Evolutionary conservation across 1,140 invertebrate species (phyloP).

Genomic region (Pseudomyrmex sp.): DNA sequence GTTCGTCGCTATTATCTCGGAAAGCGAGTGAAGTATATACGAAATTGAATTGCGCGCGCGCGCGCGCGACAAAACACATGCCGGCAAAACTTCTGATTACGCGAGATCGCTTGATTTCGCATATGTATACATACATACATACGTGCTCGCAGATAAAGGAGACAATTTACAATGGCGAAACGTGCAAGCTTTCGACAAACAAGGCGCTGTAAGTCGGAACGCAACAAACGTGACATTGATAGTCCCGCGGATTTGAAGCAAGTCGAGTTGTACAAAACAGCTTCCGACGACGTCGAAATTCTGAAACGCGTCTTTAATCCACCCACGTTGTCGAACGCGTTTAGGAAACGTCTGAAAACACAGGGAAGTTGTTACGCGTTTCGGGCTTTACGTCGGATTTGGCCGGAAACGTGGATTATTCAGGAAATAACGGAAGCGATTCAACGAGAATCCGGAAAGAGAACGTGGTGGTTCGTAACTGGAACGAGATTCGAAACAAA

Average conservation of each 20-base stretch:
- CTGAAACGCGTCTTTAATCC: slow-evolving; percentile 46
- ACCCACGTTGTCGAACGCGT: slow-evolving; percentile 31
- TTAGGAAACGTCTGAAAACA: slow-evolving; percentile 38
- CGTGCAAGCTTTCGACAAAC: not conserved
- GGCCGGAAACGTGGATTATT: slow-evolving; percentile 6
- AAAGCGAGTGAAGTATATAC: slow-evolving; percentile 3
- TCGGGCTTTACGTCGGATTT: slow-evolving; percentile 28
- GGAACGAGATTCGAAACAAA: slow-evolving; percentile 23
- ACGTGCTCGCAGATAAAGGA: slow-evolving; percentile 34
- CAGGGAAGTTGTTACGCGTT: slow-evolving; percentile 15
- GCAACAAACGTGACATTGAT: not conserved
- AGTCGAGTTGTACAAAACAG: slow-evolving; percentile 37
- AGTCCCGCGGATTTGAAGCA: slow-evolving; percentile 51
- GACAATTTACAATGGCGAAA: slow-evolving; percentile 65
- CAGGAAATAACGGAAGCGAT: slow-evolving; percentile 16
- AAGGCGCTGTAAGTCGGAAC: not conserved
- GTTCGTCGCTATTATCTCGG: slow-evolving; percentile 16
- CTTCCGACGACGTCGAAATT: slow-evolving; percentile 15
- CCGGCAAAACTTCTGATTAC: slow-evolving; percentile 43
- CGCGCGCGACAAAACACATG: slow-evolving; percentile 5
- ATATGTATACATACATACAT: not conserved
- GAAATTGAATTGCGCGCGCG: slow-evolving; percentile 16
- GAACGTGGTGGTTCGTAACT: not conserved
- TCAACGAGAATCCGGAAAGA: not conserved
- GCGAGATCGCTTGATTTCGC: slow-evolving; percentile 22